Evolutionary conservation across 2,888 invertebrate genomes (phyloP), one percentile per base, ranked within the genome.

Genomic region (Metalampra italica): DNA sequence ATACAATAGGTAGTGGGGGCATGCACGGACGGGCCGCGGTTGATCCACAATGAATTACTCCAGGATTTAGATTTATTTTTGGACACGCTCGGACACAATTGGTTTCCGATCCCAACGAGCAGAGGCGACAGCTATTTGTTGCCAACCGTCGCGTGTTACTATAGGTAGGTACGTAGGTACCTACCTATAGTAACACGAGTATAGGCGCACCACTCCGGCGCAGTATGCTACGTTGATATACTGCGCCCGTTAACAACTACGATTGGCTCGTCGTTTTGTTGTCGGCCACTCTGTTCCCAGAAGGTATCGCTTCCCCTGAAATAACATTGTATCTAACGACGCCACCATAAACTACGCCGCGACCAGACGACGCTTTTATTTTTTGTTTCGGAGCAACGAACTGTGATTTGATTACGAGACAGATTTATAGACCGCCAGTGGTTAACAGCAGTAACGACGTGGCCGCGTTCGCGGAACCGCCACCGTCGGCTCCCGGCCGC

Each of bases 361-460:
- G 37, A 37, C 4, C 37, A n/a, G 29, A 9, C 36, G 11, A 32
- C 32, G 43, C 39, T 40, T 30, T 39, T 45, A 29, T 45, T 45
- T 45, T 45, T 46, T 38, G 32, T 49, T 51, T 45, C 52, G 53
- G 72, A 67, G 57, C 74, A 66, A 66, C 70, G 71, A 71, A 71
- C 75, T 68, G 56, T 59, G 64, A 62, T 64, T 62, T 62, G 53
- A 60, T 59, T 62, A 57, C 55, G 64, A 56, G 78, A 78, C 75
- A 78, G 78, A 80, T 81, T 80, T 80, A 82, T 80, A 62, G 68
- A 57, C 53, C 61, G 60, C 62, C 60, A 69, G 68, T 62, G 59
- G 68, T 46, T 43, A 66, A 62, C 64, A 53, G 68, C 62, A 57
- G 30, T 30, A 5, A 32, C 41, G 43, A 60, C 62, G 56, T 66